A percentile compares a stretch with the other conserved stretches of the same genome.
These are phyloP conservation scores for Hemaris fuciformis DNA, from an alignment of 2,888 invertebrate species.

Conservation along the genomic window DNA sequence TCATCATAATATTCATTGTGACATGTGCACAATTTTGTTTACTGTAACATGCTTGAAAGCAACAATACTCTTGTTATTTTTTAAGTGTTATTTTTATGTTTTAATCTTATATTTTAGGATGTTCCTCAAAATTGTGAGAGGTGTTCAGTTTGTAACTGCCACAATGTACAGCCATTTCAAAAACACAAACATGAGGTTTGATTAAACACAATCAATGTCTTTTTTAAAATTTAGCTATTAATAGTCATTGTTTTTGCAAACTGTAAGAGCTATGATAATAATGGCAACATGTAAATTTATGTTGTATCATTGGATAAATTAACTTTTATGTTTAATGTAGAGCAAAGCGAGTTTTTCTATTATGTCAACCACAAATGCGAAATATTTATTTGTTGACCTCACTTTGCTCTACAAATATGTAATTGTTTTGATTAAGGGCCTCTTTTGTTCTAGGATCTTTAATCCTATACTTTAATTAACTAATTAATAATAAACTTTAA, in stretches of 20 bases:
- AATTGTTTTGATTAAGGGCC: not conserved
- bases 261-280: not conserved
- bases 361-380: not conserved
- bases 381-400: not conserved
- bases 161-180: not conserved
- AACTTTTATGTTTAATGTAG: not conserved
- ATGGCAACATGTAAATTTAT: not conserved
- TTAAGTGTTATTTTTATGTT: not conserved
- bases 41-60: not conserved
- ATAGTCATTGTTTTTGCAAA: too few species aligned
- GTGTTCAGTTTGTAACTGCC: not conserved
- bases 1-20: not conserved
- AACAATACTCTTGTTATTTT: not conserved
- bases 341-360: not conserved
- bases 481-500: too few species aligned
- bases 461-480: too few species aligned
- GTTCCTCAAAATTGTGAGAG: not conserved
- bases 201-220: not conserved
- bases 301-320: too few species aligned
- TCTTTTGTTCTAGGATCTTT: too few species aligned
- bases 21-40: slow-evolving; percentile 9
- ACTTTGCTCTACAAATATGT: not conserved
- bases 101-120: not conserved
- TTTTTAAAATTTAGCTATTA: not conserved
- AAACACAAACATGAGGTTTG: not conserved